Evolutionary conservation across 2,888 invertebrate genomes (phyloP), one percentile per base, ranked within the genome.

Genomic region (Mycogona germanica): DNA sequence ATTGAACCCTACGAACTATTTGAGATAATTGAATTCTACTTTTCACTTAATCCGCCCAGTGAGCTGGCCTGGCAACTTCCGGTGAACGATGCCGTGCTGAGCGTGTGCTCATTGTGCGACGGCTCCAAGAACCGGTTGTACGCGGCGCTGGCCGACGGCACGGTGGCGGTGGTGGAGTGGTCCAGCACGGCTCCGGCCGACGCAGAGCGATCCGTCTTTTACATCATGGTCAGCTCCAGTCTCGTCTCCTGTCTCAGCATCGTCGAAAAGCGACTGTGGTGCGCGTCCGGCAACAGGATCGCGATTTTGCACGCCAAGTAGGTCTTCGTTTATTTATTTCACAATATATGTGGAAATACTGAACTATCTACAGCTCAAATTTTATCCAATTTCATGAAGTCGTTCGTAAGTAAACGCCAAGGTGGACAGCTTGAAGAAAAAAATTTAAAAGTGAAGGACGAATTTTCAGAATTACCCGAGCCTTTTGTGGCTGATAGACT

Each of bases 141-240:
- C 59, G 71, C 71, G 25, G 73, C 69, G 2, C 63, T 75, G 23
- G 73, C 73, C 17, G 73, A 75, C 62, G 75, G 75, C 9, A 73
- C 72, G 0, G 60, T 75, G 9, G 73, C 74, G 12, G 70, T 75
- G 3, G 62, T 74, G 23, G 74, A 75, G 66, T 32, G 52, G 30
- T 26, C 45, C 21, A 5, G n/a, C 3, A 5, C 40, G 6, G 12
- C 12, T 7, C 46, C 9, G 19, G 19, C 46, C 46, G 28, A 19
- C 4, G 21, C 40, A 19, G 17, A 30, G 3, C 3, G 21, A 14
- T 44, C 44, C 14, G 32, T 52, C 5, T 69, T 72, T 62, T 74
- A 74, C 63, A 68, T 75, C 53, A 70, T 71, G 6, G 64, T 75
- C 59, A 72, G 73, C 51, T 70, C 72, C 32, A 69, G 70, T 32